These are phyloP conservation scores for Strigamia crassipes DNA, from an alignment of 2,888 invertebrate species.

Conservation along the genomic window DNA sequence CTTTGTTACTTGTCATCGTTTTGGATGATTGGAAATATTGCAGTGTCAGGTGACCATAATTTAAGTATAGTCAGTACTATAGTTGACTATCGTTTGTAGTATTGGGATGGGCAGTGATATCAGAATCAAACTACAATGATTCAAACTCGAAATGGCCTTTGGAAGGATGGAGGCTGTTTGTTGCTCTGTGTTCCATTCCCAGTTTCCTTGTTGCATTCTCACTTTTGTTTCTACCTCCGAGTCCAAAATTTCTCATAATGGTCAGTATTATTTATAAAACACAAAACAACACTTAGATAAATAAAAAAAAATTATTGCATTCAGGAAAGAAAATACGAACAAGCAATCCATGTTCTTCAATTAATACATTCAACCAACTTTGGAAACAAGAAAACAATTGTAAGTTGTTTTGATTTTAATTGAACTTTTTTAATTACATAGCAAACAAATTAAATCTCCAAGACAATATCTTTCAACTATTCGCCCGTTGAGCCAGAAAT, in stretches of 20 bases:
- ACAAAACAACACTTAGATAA: neutral
- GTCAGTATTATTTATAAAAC: constrained; percentile 63
- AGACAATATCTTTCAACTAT: neutral
- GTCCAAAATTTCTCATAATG: constrained; percentile 84
- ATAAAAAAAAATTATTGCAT: neutral
- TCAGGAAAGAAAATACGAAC: neutral
- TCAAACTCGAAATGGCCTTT: neutral
- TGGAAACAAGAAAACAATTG: neutral
- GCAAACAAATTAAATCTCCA: neutral
- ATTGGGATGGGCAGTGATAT: constrained; percentile 73
- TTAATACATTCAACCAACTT: neutral
- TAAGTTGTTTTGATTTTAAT: neutral
- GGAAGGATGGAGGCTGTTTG: constrained; percentile 78
- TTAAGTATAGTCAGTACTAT: neutral
- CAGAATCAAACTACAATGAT: constrained; percentile 57
- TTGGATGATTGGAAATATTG: constrained; percentile 91
- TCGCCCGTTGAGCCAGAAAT: neutral
- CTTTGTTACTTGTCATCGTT: constrained; percentile 92
- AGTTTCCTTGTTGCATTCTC: constrained; percentile 84
- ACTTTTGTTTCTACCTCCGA: constrained; percentile 78
- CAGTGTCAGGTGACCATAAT: constrained; percentile 74
- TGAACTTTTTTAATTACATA: no score
- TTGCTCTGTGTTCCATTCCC: constrained; percentile 84
- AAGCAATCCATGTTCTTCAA: neutral
- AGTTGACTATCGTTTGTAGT: neutral